phyloP scores from a whole-genome alignment of 2,113 vertebrate species.

The Osmerus eperlanus region DNA sequence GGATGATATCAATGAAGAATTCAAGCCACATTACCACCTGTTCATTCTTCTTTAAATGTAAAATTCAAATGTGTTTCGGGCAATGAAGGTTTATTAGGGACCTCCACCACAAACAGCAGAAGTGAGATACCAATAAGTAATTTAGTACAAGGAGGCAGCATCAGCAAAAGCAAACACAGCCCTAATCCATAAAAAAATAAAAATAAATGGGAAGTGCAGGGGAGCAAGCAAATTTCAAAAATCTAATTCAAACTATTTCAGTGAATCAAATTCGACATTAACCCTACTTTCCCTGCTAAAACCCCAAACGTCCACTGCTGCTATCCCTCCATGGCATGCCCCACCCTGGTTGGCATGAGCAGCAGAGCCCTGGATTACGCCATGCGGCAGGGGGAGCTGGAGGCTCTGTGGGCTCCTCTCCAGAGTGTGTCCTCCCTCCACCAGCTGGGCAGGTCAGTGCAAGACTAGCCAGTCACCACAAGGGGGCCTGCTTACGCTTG shows the following conservation, averaged over 20 bases:
- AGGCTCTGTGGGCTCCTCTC: conserved; percentile 77
- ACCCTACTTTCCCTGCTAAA: conserved; percentile 41
- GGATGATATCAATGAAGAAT: too few relatives aligned
- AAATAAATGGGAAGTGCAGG: too few relatives aligned
- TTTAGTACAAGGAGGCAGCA: too few relatives aligned
- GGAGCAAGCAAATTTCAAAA: too few relatives aligned
- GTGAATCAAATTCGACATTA: conserved; percentile 33
- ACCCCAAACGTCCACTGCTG: conserved; percentile 40
- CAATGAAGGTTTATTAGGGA: too few relatives aligned
- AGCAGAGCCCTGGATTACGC: conserved; percentile 74
- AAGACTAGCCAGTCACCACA: conserved; percentile 41
- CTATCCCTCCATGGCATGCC: conserved; percentile 35
- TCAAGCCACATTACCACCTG: too few relatives aligned
- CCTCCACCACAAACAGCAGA: too few relatives aligned
- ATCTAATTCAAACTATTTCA: neutral
- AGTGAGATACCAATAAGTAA: too few relatives aligned
- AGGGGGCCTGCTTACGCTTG: conserved; percentile 30
- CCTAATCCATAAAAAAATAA: too few relatives aligned
- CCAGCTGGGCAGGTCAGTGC: conserved; percentile 78
- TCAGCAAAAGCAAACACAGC: too few relatives aligned
- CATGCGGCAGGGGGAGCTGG: conserved; percentile 75
- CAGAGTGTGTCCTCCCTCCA: conserved; percentile 75
- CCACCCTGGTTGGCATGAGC: conserved; percentile 51
- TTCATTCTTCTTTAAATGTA: too few relatives aligned
- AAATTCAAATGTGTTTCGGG: too few relatives aligned